Conservation (phyloP, 2,113 vertebrate species). For the Pelvicachromis taeniatus region DNA sequence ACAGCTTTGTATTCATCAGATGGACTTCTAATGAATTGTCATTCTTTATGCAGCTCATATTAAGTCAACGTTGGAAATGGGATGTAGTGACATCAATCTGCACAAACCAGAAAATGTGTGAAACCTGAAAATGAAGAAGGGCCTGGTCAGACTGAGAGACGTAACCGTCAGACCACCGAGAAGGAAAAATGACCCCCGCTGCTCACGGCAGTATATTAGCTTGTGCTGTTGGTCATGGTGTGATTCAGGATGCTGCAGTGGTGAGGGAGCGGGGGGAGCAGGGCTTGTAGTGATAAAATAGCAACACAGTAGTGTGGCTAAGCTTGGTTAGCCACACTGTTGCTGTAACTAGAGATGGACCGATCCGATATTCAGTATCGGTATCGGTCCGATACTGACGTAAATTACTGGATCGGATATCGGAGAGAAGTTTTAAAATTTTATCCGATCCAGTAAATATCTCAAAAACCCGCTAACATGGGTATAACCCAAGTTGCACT, state of each 20-base stretch:
- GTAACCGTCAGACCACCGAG: neutral
- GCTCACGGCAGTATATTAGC: neutral
- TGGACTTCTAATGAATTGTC: neutral
- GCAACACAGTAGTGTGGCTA: neutral
- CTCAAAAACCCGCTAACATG: no score
- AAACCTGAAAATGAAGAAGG: neutral
- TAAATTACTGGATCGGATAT: no score
- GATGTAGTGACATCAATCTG: neutral
- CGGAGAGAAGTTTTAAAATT: no score
- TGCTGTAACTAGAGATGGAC: no score
- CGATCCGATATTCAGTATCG: no score
- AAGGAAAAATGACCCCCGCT: no score
- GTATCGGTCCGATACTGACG: no score
- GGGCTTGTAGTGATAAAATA: neutral
- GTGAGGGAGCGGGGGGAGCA: neutral
- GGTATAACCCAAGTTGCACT: no score
- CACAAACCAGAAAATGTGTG: neutral
- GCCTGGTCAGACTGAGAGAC: neutral
- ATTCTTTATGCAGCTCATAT: neutral
- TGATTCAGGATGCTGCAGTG: constrained; percentile 15
- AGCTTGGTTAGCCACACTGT: neutral
- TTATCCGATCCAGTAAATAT: no score
- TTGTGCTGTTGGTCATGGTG: neutral
- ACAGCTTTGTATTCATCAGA: neutral
- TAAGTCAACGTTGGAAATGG: neutral